phyloP scores from a whole-genome alignment of 2,113 vertebrate genomes.

The Mastomys coucha region DNA sequence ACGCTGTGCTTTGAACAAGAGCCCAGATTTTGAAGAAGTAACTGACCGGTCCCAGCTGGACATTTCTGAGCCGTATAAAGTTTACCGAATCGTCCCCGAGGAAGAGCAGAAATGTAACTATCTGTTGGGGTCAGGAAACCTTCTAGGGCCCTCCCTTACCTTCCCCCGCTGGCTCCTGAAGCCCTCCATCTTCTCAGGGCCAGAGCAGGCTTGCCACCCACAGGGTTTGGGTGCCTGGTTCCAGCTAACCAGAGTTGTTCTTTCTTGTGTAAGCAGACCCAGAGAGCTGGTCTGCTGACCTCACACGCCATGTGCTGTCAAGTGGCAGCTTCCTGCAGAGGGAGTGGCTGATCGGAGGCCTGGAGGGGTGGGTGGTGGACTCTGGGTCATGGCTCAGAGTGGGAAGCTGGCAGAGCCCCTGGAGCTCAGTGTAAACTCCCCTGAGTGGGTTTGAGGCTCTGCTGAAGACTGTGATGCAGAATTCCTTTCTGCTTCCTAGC shows the following conservation, averaged over 20 bases:
- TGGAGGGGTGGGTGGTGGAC: not conserved
- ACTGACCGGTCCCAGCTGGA: conserved; percentile 97
- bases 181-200: not conserved
- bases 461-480: not conserved
- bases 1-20: conserved; percentile 98
- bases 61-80: conserved; percentile 99
- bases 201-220: not conserved
- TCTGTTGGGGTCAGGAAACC: rapidly evolving
- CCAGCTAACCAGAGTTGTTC: not conserved
- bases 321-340: conserved; percentile 41
- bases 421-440: not conserved
- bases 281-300: not conserved
- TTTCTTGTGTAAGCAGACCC: not conserved
- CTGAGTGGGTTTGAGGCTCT: not conserved
- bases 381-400: not conserved
- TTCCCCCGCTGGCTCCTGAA: too few species aligned
- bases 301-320: not conserved
- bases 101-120: conserved; percentile 97
- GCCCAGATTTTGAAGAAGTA: conserved; percentile 99
- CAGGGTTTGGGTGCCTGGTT: not conserved
- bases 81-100: conserved; percentile 97
- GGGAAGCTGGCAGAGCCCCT: rapidly evolving
- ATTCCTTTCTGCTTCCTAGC: not conserved
- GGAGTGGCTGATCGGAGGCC: not conserved
- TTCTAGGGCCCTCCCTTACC: rapidly evolving